Evolutionary conservation across 2,113 vertebrate genomes (phyloP).

Genomic region (Mastomys coucha): DNA sequence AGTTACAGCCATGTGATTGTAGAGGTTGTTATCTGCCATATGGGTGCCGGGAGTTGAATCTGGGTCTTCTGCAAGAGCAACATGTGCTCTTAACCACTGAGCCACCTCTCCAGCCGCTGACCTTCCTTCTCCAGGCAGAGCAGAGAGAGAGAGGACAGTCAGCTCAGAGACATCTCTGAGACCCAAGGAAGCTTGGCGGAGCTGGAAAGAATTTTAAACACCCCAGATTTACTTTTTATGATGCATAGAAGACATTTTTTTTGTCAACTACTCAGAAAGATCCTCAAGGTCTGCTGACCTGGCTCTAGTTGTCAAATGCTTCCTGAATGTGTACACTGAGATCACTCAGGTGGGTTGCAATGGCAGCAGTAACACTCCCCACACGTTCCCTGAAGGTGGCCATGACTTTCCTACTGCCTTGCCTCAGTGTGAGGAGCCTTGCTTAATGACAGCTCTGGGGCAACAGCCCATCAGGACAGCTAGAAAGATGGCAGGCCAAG

Average conservation of each 20-base stretch:
- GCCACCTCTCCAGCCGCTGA: neutral
- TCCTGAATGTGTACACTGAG: neutral
- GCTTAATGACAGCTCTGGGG: neutral
- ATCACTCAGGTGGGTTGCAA: neutral
- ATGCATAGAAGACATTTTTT: neutral
- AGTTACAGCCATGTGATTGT: neutral
- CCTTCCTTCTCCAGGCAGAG: neutral
- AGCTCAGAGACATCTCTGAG: neutral
- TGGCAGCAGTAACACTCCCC: neutral
- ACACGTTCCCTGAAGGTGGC: neutral
- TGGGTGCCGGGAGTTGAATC: neutral
- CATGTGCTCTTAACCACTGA: neutral
- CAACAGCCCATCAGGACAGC: neutral
- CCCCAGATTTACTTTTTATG: too few species aligned
- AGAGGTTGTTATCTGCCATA: neutral
- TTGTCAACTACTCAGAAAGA: neutral
- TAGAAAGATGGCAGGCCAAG: neutral
- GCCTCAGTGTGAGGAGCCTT: neutral
- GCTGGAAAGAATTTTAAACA: too few species aligned
- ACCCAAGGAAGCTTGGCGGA: neutral
- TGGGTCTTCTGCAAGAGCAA: neutral
- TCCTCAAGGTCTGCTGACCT: neutral
- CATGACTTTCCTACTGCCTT: neutral
- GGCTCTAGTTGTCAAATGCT: neutral
- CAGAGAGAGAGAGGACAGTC: rapidly evolving